phyloP scores from a whole-genome alignment of 2,113 vertebrate species.

The Psammodynastes pulverulentus region DNA sequence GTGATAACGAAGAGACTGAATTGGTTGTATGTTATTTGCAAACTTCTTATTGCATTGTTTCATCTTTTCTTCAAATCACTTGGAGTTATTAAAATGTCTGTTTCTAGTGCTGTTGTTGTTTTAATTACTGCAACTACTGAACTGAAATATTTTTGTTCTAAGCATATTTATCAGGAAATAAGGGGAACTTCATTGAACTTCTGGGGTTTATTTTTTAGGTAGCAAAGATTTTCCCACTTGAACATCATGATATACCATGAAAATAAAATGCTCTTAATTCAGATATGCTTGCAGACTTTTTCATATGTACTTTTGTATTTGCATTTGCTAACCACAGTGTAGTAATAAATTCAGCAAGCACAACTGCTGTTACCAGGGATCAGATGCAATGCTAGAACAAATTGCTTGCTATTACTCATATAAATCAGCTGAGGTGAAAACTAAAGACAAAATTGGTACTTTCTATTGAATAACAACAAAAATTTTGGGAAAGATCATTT shows the following conservation, averaged over 20 bases:
- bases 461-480: neutral
- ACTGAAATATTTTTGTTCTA: neutral
- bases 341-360: neutral
- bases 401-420: neutral
- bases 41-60: constrained; percentile 1
- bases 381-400: neutral
- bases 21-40: constrained; percentile 26
- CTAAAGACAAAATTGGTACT: neutral
- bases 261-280: neutral
- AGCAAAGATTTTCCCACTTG: neutral
- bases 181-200: neutral
- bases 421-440: neutral
- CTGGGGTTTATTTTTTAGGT: neutral
- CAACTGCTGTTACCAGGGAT: neutral
- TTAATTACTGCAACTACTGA: neutral
- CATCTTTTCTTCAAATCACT: neutral
- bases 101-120: neutral
- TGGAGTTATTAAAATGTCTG: neutral
- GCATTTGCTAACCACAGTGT: neutral
- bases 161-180: neutral
- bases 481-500: neutral
- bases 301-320: neutral
- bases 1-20: constrained; percentile 6
- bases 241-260: neutral
- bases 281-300: neutral